Evolutionary conservation across 2,113 vertebrate species (phyloP).

Genomic region (Glaucidium brasilianum): DNA sequence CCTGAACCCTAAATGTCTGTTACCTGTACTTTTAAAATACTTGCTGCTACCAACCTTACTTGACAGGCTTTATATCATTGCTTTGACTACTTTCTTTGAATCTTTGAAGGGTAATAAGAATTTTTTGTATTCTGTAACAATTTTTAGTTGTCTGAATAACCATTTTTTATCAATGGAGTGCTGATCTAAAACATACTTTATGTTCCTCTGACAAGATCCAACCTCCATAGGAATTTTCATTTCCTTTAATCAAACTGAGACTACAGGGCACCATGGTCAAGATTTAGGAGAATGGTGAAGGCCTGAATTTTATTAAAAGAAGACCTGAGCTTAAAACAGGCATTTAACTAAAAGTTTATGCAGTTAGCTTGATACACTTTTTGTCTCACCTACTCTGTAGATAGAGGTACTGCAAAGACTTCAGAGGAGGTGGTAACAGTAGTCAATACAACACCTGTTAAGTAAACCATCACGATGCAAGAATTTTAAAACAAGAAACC

Average conservation of each 20-base stretch:
- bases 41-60: background rate
- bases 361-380: background rate
- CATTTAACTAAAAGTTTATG: background rate
- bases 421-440: background rate
- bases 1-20: background rate
- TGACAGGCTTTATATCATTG: background rate
- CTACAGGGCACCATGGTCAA: background rate
- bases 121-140: background rate
- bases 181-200: background rate
- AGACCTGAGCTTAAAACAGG: background rate
- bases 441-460: background rate
- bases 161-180: background rate
- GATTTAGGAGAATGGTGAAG: background rate
- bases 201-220: background rate
- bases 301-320: background rate
- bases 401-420: background rate
- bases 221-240: background rate
- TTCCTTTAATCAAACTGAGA: background rate
- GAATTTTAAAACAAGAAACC: background rate
- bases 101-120: background rate
- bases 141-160: background rate
- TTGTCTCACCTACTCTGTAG: background rate
- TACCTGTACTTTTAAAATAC: background rate
- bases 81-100: background rate
- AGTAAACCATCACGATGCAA: background rate